Evolutionary conservation across 2,113 vertebrate species (phyloP), one percentile per base, ranked within the genome.

Genomic region (Tachysurus vachellii): DNA sequence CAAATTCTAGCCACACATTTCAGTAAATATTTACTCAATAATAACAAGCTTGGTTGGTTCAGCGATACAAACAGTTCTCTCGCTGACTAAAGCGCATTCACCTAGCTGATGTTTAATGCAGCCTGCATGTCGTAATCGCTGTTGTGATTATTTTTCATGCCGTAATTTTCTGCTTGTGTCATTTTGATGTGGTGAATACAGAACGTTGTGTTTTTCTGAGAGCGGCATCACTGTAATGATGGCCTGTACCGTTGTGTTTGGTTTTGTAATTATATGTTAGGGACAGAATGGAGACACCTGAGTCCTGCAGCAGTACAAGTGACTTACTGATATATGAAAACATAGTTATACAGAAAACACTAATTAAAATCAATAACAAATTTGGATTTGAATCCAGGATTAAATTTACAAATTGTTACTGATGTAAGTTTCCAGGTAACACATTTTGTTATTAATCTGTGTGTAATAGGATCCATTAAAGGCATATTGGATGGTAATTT

Each of bases 1-100:
- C 84, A 11, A 4, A 87, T 68, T 73, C 81, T 89, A 86, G 85
- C 80, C 82, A 62, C 88, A 87, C 79, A 89, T 89, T 90, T 80
- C 23, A 89, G 88, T 87, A 92, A 93, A 92, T 91, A 89, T 93
- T 91, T 91, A 88, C 90, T 64, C 31, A 56, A 56, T 89, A 90
- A 80, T 92, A 88, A 87, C 23, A 36, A 68, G 80, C 42, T 71
- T 31, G 68, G 75, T 88, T 88, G 90, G 84, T 56, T 66, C 54
- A 12, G 79, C 86, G 42, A 87, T 59, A 80, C 71, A 36, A 82
- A 81, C 28, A 44, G 84, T 73, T 64, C 77, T 57, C 50, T 70
- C 1, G 12, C 66, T 57, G 57, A 36, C 14, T 42, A 13, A 54
- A 26, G 82, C 56, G 59, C 16, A 8, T 76, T 70, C 26, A 50